Conservation (phyloP, 2,888 invertebrate genomes). For the Sepiola atlantica region DNA sequence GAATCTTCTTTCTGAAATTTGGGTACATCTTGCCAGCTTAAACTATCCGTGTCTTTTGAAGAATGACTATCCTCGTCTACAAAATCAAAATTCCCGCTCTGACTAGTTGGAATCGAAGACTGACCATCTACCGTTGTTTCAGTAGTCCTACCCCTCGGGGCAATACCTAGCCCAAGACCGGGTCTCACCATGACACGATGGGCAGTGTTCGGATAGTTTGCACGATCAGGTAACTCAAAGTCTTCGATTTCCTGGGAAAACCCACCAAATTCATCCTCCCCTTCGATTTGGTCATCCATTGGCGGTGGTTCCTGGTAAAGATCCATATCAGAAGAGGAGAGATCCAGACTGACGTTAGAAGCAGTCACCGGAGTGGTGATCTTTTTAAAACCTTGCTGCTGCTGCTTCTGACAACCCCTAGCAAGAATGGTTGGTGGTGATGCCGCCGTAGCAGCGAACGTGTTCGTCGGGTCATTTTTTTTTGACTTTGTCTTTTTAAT, state of each 20-base stretch:
- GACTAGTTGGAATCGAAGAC: not conserved
- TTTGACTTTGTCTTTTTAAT: not conserved
- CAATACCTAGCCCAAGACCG: not conserved
- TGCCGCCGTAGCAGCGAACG: slow-evolving; percentile 45
- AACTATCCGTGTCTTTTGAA: slow-evolving; percentile 54
- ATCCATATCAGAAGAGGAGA: slow-evolving; percentile 22
- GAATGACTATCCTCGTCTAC: slow-evolving; percentile 56
- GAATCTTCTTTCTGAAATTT: slow-evolving; percentile 62
- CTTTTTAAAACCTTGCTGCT: slow-evolving; percentile 8
- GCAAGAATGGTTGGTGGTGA: slow-evolving; percentile 32
- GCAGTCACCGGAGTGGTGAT: not conserved
- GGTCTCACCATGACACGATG: not conserved
- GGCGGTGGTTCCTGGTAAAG: slow-evolving; percentile 23
- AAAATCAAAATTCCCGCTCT: slow-evolving; percentile 39
- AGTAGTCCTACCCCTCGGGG: not conserved
- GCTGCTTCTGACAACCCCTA: not conserved
- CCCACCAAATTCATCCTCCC: slow-evolving; percentile 35
- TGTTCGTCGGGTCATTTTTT: not conserved
- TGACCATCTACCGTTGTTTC: not conserved
- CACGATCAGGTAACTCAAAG: slow-evolving; percentile 15
- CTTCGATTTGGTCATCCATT: not conserved
- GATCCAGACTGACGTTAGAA: slow-evolving; percentile 34
- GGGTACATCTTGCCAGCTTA: slow-evolving; percentile 49
- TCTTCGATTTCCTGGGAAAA: slow-evolving; percentile 2
- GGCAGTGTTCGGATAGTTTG: not conserved